Percentiles rank a stretch among this genome's conserved stretches.
Evolutionary conservation across 2,888 invertebrate species (phyloP).

Genomic region (Villa cingulata): DNA sequence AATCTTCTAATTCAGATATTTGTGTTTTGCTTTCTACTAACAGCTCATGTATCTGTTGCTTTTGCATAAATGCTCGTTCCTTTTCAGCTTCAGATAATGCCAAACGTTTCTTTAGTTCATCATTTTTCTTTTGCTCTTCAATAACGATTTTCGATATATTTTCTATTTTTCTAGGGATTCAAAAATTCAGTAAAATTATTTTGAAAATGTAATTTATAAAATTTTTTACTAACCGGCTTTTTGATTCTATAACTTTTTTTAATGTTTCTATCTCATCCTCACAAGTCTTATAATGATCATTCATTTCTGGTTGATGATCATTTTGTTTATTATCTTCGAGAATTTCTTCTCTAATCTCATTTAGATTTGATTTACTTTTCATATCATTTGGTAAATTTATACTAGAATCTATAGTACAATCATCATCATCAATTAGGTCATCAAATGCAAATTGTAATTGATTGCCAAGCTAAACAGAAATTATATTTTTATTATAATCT

Average conservation of each 20-base stretch:
- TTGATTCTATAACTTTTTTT: constrained; percentile 36
- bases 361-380: neutral
- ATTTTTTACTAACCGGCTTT: constrained; percentile 25
- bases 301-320: no score
- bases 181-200: neutral
- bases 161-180: constrained; percentile 29
- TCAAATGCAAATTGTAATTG: constrained; percentile 53
- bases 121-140: constrained; percentile 22
- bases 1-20: constrained; percentile 29
- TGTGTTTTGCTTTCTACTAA: constrained; percentile 38
- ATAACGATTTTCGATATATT: constrained; percentile 31
- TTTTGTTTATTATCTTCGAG: no score
- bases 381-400: constrained; percentile 21
- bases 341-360: no score
- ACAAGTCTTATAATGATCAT: neutral
- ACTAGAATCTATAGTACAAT: constrained; percentile 47
- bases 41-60: constrained; percentile 49
- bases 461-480: constrained; percentile 47
- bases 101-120: constrained; percentile 42
- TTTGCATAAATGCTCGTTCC: constrained; percentile 43
- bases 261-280: constrained; percentile 21
- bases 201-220: no score
- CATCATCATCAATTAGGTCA: constrained; percentile 52
- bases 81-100: constrained; percentile 46
- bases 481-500: no score